Evolutionary conservation across 2,888 invertebrate species (phyloP).

Genomic region (Calliphora vomitoria): DNA sequence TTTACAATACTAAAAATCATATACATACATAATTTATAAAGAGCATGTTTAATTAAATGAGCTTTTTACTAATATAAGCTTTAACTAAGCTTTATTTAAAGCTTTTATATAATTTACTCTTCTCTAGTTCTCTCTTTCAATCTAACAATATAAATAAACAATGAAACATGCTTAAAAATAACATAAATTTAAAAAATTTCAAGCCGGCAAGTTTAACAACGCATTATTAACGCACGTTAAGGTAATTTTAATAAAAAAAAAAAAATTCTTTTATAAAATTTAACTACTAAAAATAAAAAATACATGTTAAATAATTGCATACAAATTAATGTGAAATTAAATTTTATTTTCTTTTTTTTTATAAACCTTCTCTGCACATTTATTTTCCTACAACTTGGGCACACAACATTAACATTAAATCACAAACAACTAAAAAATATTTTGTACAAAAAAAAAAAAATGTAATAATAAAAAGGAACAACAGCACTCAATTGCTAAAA

Average conservation of each 20-base stretch:
- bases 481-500: conserved; percentile 61
- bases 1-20: too few species aligned
- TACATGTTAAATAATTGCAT: neutral
- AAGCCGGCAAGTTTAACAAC: conserved; percentile 34
- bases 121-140: neutral
- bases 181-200: conserved; percentile 32
- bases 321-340: conserved; percentile 6
- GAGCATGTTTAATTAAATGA: neutral
- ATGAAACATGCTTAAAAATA: conserved; percentile 22
- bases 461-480: conserved; percentile 65
- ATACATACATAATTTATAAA: neutral
- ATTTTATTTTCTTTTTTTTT: conserved; percentile 19
- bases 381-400: conserved; percentile 32
- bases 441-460: conserved; percentile 49
- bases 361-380: conserved; percentile 40
- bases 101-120: neutral
- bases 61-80: conserved; percentile 3
- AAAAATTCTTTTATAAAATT: neutral
- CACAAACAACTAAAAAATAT: conserved; percentile 49
- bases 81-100: conserved; percentile 15
- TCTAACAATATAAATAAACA: conserved; percentile 57
- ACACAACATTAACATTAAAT: conserved; percentile 51
- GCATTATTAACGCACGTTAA: conserved; percentile 47
- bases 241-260: neutral
- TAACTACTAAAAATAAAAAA: neutral